Percentiles rank a stretch among this genome's conserved stretches.
These are phyloP conservation scores for Arge pagana DNA, from an alignment of 2,888 invertebrate genomes.

Conservation along the genomic window DNA sequence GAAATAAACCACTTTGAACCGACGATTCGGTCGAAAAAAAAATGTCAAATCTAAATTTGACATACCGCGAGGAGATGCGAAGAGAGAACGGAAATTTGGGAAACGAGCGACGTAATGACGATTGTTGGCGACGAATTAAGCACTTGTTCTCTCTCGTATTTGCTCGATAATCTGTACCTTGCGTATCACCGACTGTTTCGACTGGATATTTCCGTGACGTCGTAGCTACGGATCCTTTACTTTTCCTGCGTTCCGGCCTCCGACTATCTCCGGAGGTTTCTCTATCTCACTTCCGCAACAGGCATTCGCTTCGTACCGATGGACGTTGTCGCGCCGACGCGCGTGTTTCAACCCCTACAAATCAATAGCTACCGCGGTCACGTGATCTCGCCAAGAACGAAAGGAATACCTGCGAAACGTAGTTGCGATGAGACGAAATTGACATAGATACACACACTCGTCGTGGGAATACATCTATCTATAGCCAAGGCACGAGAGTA, in stretches of 20 bases:
- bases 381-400: slow-evolving; percentile 36
- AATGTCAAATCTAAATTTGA: background rate
- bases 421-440: slow-evolving; percentile 1
- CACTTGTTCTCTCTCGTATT: too few species aligned
- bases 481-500: background rate
- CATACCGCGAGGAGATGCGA: background rate
- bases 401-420: background rate
- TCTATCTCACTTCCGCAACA: slow-evolving; percentile 21
- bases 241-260: slow-evolving; percentile 11
- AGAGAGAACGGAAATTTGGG: background rate
- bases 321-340: slow-evolving; percentile 31
- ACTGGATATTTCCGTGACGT: slow-evolving; percentile 8
- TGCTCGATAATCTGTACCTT: slow-evolving; percentile 10
- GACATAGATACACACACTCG: background rate
- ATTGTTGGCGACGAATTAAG: background rate
- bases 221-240: slow-evolving; percentile 4
- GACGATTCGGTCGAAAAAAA: slow-evolving; percentile 3
- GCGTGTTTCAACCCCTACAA: slow-evolving; percentile 51
- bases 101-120: background rate
- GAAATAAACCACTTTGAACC: too few species aligned
- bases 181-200: slow-evolving; percentile 4
- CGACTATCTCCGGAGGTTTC: slow-evolving; percentile 17
- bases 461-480: background rate
- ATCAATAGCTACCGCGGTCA: slow-evolving; percentile 52
- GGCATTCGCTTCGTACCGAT: slow-evolving; percentile 10